These are phyloP conservation scores for Scyliorhinus canicula DNA, from an alignment of 2,797 vertebrate genomes.

Conservation along the genomic window DNA sequence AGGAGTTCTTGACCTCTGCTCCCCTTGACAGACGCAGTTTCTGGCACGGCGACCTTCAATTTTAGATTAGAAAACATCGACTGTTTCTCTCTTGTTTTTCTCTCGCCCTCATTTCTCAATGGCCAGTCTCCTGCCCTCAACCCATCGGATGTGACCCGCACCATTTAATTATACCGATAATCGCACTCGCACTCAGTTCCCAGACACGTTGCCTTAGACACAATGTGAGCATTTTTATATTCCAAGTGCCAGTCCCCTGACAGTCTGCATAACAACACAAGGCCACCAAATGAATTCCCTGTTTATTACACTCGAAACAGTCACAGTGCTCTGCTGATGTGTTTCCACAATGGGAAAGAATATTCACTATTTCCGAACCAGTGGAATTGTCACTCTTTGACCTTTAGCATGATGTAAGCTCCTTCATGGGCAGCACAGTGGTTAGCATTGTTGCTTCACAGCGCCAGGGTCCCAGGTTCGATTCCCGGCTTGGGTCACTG, in stretches of 20 bases:
- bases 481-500: too few relatives aligned
- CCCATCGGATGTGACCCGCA: neutral
- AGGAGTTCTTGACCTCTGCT: neutral
- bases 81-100: neutral
- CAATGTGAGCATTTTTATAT: neutral
- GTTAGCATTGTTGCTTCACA: too few relatives aligned
- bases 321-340: neutral
- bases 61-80: neutral
- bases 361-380: neutral
- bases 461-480: too few relatives aligned
- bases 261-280: neutral
- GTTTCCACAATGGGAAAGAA: neutral
- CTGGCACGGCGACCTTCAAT: neutral
- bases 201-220: neutral
- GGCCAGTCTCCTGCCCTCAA: neutral
- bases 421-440: too few relatives aligned
- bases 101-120: neutral
- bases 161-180: neutral
- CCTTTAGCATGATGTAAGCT: too few relatives aligned
- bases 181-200: neutral
- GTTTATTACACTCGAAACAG: too few relatives aligned
- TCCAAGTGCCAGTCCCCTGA: too few relatives aligned
- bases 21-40: neutral
- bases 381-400: neutral
- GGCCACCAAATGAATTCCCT: neutral